Conservation (phyloP, 2,113 vertebrate species). For the Dipodomys ordii region DNA sequence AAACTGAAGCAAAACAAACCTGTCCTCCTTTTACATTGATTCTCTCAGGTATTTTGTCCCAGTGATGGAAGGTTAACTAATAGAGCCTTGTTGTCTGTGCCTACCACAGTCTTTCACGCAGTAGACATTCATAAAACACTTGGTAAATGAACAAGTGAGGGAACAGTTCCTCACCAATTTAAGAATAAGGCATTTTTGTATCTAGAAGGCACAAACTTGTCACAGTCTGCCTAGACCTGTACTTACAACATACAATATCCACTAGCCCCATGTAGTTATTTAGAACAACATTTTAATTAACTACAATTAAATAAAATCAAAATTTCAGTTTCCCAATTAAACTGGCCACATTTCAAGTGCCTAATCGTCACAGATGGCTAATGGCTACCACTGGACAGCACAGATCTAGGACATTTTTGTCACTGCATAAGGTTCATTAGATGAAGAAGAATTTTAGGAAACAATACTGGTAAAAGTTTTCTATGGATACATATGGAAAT, state of each 20-base stretch:
- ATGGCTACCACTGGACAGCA: neutral
- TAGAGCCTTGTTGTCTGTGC: neutral
- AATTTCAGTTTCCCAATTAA: slow-evolving; percentile 14
- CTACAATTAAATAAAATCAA: slow-evolving; percentile 31
- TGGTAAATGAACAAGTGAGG: neutral
- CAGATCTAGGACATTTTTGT: neutral
- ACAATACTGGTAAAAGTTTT: neutral
- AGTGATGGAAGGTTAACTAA: neutral
- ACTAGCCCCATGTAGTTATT: neutral
- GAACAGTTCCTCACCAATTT: neutral
- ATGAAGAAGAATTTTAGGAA: slow-evolving; percentile 5
- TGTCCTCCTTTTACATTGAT: neutral
- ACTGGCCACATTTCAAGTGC: neutral
- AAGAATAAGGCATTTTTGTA: neutral
- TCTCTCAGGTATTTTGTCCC: neutral
- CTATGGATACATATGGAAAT: neutral
- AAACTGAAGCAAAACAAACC: neutral
- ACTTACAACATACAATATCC: neutral
- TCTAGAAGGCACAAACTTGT: neutral
- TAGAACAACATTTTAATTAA: slow-evolving; percentile 15
- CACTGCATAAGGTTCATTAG: neutral
- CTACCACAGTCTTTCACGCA: neutral
- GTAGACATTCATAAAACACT: neutral
- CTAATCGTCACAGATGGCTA: neutral
- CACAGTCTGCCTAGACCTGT: neutral